Base-by-base conservation (phyloP, 2,113 vertebrate species). In the Rhadina sibilatrix region DNA sequence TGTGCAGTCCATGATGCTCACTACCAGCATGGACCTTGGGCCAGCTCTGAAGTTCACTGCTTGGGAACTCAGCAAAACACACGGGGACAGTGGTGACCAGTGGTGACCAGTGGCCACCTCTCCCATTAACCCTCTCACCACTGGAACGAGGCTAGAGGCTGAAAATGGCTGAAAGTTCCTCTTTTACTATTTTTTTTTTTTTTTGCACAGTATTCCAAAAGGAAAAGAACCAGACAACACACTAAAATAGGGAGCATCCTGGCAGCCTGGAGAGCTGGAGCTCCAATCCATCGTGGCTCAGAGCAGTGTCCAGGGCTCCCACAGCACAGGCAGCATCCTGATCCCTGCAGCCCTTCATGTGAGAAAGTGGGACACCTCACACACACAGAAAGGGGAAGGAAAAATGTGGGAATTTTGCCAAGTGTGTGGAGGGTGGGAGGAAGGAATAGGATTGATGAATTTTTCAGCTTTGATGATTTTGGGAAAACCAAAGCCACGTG, bases 381-480 rank as follows among this genome's bases (percentile, higher is more conserved):
- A 56, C 38, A 17, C n/a, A 70, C 21, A 65, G 52, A 77, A 94
- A 87, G 83, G 12, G 87, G 92, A 96, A 96, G 84, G 81, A 83
- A 92, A 85, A 81, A 65, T 3, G n/a, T 21, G 63, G 87, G 44
- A 65, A 59, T 59, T 89, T 70, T 5, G 1, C 56, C 72, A 75
- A 74, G 59, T 9, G 33, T 81, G 95, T 82, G 91, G 93, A 78
- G 65, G 84, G 77, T 17, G 69, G 60, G 65, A 96, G 92, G 90
- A 96, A 96, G 65, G 87, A 95, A 71, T 66, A 44, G 33, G 56
- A 63, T 3, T 78, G 54, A 61, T 44, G 33, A 74, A 52, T 38
- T 91, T 87, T 89, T 74, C 35, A 54, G 69, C 77, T 54, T 70
- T 57, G 42, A 52, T 60, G 49, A 80, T 68, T 88, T 72, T 49